Conservation (phyloP, 2,888 invertebrate species). For the Caenorhabditis panamensis region DNA sequence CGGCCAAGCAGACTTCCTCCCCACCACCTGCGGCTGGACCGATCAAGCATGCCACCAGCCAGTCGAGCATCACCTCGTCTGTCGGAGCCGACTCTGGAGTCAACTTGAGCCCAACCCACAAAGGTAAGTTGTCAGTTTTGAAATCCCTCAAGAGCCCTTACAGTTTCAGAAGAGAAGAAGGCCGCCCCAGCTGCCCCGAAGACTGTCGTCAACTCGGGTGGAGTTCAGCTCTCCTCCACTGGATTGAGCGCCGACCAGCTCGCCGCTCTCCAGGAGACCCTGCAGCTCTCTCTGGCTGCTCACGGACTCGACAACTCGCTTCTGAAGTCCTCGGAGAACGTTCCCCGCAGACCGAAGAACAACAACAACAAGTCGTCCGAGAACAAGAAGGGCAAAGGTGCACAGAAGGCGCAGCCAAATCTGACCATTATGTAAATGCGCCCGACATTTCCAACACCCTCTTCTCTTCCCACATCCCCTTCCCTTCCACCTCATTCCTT, state of each 20-base stretch:
- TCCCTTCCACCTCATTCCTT: conserved; percentile 32
- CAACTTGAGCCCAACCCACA: conserved; percentile 73
- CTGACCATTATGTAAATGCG: conserved; percentile 55
- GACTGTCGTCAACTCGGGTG: conserved; percentile 69
- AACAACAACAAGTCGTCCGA: conserved; percentile 41
- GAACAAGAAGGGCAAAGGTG: conserved; percentile 51
- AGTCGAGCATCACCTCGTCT: conserved; percentile 76
- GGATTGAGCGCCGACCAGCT: conserved; percentile 77
- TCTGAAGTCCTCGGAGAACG: conserved; percentile 57
- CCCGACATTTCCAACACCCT: background rate
- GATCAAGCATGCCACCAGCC: conserved; percentile 77
- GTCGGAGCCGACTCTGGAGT: conserved; percentile 78
- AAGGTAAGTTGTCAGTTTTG: conserved; percentile 53
- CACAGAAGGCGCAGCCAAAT: conserved; percentile 55
- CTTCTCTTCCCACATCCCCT: conserved; percentile 11
- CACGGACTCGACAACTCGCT: conserved; percentile 71
- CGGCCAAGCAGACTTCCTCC: conserved; percentile 29
- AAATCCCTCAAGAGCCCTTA: background rate
- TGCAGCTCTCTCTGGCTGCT: conserved; percentile 70
- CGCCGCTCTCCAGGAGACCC: conserved; percentile 74
- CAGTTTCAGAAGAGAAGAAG: conserved; percentile 67
- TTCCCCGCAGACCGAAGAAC: conserved; percentile 47
- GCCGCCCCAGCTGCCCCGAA: conserved; percentile 23
- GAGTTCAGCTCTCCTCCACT: conserved; percentile 76
- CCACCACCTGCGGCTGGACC: conserved; percentile 57